Percentiles rank a stretch among this genome's conserved stretches.
Conservation (phyloP, 2,888 invertebrate species). For the Tachina lurida region DNA sequence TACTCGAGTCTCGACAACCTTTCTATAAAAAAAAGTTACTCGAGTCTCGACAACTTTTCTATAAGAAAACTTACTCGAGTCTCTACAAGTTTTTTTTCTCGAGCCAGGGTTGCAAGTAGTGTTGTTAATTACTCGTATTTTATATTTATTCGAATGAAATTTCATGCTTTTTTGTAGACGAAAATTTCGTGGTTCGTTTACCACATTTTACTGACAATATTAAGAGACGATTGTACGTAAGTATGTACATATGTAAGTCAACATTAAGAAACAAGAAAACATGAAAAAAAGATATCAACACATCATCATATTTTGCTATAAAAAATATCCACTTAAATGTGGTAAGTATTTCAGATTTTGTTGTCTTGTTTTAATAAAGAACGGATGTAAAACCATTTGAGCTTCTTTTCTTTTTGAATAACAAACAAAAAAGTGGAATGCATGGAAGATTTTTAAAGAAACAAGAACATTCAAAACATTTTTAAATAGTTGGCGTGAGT, state of each 20-base stretch:
- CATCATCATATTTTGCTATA: background rate
- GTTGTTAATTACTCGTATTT: no score
- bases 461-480: background rate
- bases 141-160: no score
- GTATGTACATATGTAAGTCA: background rate
- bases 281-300: slow-evolving; percentile 2
- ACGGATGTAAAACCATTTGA: slow-evolving; percentile 23
- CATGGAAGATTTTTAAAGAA: background rate
- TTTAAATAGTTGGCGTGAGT: slow-evolving; percentile 27
- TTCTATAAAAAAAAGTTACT: no score
- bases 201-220: no score
- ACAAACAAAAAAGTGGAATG: background rate
- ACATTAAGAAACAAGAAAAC: background rate
- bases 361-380: slow-evolving; percentile 30
- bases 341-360: background rate
- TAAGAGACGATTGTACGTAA: no score
- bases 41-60: no score
- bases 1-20: no score
- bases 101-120: no score
- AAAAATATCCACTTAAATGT: background rate
- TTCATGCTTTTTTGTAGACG: no score
- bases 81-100: no score
- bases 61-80: no score
- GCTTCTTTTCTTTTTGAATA: background rate
- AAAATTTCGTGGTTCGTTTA: no score